Evolutionary conservation across 1,140 invertebrate species (phyloP).

Genomic region (Diprion similis): DNA sequence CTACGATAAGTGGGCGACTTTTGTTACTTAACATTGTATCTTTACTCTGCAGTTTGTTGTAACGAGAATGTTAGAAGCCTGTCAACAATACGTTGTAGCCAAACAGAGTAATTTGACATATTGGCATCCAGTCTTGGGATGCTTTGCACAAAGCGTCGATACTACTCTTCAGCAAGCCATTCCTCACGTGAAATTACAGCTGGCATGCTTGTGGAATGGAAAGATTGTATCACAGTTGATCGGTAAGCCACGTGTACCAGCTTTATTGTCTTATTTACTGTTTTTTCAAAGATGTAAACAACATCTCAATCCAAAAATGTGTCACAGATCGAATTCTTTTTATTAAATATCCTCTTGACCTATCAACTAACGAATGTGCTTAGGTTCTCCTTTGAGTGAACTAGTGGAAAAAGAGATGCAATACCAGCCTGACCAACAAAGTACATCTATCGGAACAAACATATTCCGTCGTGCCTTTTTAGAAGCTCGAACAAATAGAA

Average conservation of each 20-base stretch:
- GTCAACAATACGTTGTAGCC: constrained; percentile 83
- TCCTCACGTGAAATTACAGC: constrained; percentile 79
- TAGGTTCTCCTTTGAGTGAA: constrained; percentile 61
- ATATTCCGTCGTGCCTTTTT: constrained; percentile 62
- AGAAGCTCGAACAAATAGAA: constrained; percentile 63
- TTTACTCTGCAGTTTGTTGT: constrained; percentile 72
- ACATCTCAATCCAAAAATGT: constrained; percentile 52
- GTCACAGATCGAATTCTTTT: neutral
- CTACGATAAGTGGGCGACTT: constrained; percentile 8
- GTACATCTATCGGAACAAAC: constrained; percentile 54
- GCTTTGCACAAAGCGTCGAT: constrained; percentile 90
- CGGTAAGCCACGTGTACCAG: constrained; percentile 33
- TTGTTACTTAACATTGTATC: neutral
- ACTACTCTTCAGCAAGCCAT: constrained; percentile 83
- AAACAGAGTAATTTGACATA: constrained; percentile 91
- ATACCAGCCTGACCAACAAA: constrained; percentile 49
- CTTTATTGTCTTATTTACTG: constrained; percentile 4
- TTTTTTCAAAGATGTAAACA: constrained; percentile 56
- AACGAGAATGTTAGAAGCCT: constrained; percentile 81
- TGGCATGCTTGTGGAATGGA: constrained; percentile 86
- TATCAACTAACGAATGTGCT: constrained; percentile 19
- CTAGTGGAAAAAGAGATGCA: constrained; percentile 59
- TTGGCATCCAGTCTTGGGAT: constrained; percentile 98
- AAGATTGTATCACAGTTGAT: constrained; percentile 65
- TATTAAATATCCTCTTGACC: neutral